Base-by-base conservation (phyloP, 2,797 vertebrate genomes). In the Crocidura indochinensis region DNA sequence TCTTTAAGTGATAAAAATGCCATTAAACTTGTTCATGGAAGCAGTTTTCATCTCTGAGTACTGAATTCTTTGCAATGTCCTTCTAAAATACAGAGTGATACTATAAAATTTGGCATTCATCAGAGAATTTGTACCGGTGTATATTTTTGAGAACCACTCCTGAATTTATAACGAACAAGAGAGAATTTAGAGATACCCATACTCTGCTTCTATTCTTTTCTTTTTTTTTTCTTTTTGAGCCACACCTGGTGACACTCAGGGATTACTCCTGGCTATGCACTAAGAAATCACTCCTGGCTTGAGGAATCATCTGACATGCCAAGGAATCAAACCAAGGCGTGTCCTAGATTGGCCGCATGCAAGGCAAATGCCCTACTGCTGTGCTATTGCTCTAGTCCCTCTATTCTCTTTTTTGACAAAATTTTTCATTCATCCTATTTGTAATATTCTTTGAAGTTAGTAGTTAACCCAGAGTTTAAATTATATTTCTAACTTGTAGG, bases 111-210 rank as follows among this genome's bases (percentile, higher is more conserved):
- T 1, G 29, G 64, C 14, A 14, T 1, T 8, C 53, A 46, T 60
- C 31, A 77, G 38, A 29, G 26, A 93, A 83, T 77, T 92, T 24
- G 47, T 53, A 47, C 44, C 81, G 79, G 19, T 60, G 8, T 17
- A 9, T 83, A n/a, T 73, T 81, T 89, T 27, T 87, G 20, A 80
- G 87, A 91, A 90, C 84, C 72, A 73, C n/a, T 38, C 12, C 29
- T 3, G 3, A 64, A 27, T 56, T 86, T 49, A 69, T 69, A 69
- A 46, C 69, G 46, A 90, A 64, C 60, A 71, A 81, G 0, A 44
- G 79, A 4, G 29, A 75, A n/a, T 44, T 84, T 62, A 38, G 60
- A 84, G 62, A 72, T 44, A 11, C 4, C 7, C 74, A 0, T 46
- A 26, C 46, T 60, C 6, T 3, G 26, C 12, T 76, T 6, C 8